Base-by-base conservation (phyloP, 2,797 vertebrate genomes). In the Myotis pilosus region DNA sequence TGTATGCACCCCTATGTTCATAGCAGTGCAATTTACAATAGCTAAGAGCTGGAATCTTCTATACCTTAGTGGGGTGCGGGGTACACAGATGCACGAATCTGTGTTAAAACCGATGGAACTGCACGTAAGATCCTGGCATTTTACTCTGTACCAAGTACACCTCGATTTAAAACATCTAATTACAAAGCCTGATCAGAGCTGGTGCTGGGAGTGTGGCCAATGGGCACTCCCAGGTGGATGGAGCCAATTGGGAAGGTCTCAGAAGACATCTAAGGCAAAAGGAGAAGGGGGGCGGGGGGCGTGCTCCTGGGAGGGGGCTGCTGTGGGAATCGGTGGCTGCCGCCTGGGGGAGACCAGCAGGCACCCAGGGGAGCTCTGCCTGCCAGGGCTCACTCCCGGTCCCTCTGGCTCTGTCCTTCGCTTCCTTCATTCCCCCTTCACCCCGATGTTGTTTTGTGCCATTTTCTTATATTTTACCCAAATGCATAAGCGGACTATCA, bases 1-100 rank as follows among this genome's bases (percentile, higher is more conserved):
- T 15, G 60, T 15, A 13, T 28, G 5, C 60, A 30, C 12, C 5
- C 60, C 28, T 15, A 30, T 30, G 60, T 13, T 30, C 28, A 12
- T 0, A 62, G 60, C 25, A 6, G 11, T 62, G 60, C 60, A 62
- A 62, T 30, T 30, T 62, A 30, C 28, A 30, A 62, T 13, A 15
- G 60, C 25, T 13, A 3, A 28, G 25, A 30, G 60, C 2, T 3
- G 53, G 28, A 16, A 47, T 25, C 17, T 8, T 30, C 20, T 28
- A 0, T 13, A 1, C 20, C 49, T 68, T 30, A 22, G 3, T 3
- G 5, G 11, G 2, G 8, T 6, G 8, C 0, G 2, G 41, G 25
- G 22, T 11, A 33, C 3, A 3, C 17, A 15, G 69, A 12, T 9
- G 20, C 8, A 10, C 1, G 8, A 25, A 17, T 12, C 16, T 38